phyloP scores from a whole-genome alignment of 1,140 invertebrate species.

The Druon quercuslanigerum region DNA sequence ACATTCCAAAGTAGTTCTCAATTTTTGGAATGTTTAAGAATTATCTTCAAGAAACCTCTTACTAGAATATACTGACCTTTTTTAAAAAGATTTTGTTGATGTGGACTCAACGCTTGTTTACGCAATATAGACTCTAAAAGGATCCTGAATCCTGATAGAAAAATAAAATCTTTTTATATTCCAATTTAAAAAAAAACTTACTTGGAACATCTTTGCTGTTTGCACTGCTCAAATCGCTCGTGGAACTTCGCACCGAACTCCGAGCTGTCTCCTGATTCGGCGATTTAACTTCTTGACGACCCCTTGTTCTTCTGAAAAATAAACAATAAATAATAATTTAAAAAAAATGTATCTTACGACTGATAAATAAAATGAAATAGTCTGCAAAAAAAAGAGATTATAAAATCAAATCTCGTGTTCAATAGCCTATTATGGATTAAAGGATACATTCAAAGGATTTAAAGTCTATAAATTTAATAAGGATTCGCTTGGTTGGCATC shows the following conservation, averaged over 20 bases:
- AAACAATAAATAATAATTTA: neutral
- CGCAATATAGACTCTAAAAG: too few species aligned
- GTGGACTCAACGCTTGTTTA: too few species aligned
- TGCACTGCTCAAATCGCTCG: conserved; percentile 72
- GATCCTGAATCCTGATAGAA: too few species aligned
- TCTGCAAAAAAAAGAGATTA: conserved; percentile 34
- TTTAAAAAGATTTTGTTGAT: too few species aligned
- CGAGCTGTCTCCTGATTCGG: conserved; percentile 71
- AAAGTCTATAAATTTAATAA: neutral
- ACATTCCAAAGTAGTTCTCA: too few species aligned
- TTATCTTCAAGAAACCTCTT: too few species aligned
- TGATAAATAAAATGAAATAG: conserved; percentile 23
- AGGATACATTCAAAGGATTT: neutral
- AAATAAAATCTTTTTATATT: too few species aligned
- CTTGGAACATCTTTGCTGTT: conserved; percentile 68
- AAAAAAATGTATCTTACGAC: conserved; percentile 19
- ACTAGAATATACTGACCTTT: too few species aligned
- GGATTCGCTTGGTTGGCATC: neutral
- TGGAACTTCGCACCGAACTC: conserved; percentile 73
- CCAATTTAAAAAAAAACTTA: conserved; percentile 55
- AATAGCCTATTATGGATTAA: neutral
- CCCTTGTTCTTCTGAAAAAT: conserved; percentile 63
- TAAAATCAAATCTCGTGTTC: neutral
- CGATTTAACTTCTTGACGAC: conserved; percentile 67
- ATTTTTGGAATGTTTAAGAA: too few species aligned